These are phyloP conservation scores for Triplophysa yarkandensis DNA, from an alignment of 2,797 vertebrate species.

Conservation along the genomic window DNA sequence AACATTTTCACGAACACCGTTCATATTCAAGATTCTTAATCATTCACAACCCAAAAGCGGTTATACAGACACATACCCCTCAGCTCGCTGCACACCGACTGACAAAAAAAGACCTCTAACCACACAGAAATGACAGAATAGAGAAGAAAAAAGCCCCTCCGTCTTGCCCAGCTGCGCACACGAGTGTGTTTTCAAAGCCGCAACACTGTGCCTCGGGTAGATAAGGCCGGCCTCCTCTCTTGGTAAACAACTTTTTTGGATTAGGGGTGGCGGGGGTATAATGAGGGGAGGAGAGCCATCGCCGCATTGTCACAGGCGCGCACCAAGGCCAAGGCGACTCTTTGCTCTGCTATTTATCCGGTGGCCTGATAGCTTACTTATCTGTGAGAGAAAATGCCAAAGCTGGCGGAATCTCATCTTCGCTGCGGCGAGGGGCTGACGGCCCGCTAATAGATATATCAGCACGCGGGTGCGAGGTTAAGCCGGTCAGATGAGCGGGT, in stretches of 20 bases:
- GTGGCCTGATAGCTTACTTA: conserved; percentile 94
- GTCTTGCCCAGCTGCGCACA: conserved; percentile 44
- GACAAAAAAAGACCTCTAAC: conserved; percentile 44
- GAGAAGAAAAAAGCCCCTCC: conserved; percentile 24
- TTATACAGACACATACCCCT: conserved; percentile 14
- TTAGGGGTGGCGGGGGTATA: conserved; percentile 76
- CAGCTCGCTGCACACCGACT: conserved; percentile 11
- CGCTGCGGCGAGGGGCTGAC: conserved; percentile 80
- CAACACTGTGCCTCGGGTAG: conserved; percentile 60
- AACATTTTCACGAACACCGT: conserved; percentile 5
- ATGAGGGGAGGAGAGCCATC: conserved; percentile 79
- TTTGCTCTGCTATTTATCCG: conserved; percentile 97
- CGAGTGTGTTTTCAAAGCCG: conserved; percentile 50
- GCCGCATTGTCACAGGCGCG: conserved; percentile 86
- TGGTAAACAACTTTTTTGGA: conserved; percentile 83
- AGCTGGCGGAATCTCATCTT: conserved; percentile 85
- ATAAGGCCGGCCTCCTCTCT: conserved; percentile 72
- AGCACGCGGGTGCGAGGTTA: conserved; percentile 93
- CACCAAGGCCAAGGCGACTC: conserved; percentile 86
- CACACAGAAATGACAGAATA: conserved; percentile 44
- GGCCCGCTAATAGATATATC: conserved; percentile 98
- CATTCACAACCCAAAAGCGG: conserved; percentile 6
- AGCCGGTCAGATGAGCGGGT: conserved; percentile 90
- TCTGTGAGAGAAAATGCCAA: conserved; percentile 92
- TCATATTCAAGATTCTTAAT: neutral